Evolutionary conservation across 1,140 invertebrate species (phyloP), one percentile per base, ranked within the genome.

Genomic region (Luehdorfia chinensis): DNA sequence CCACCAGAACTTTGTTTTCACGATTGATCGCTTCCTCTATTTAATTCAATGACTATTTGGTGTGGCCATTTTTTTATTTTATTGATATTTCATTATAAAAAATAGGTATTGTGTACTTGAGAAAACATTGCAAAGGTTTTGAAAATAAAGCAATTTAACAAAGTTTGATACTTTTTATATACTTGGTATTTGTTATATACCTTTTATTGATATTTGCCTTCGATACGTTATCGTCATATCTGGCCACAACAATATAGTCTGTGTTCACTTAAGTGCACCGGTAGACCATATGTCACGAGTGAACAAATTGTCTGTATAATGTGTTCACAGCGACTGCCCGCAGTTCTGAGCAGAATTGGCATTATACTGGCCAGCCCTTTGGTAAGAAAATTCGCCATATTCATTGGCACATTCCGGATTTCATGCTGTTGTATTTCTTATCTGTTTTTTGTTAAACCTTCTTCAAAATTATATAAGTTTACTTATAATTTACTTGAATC

Each of bases 361-460:
- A 93, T 95, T 90, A 94, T 95, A 91, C 93, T 95, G 92, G 93
- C 94, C 91, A 94, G 93, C 91, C 94, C 94, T 88, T 91, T 95
- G 94, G 94, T 95, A 95, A 95, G 94, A 93, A 90, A 62, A 67
- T 79, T 75, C 74, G 81, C 81, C 78, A 73, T 73, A 65, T 65
- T 78, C 79, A 84, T 78, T 78, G 81, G 79, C 79, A 86, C 76
- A 63, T 60, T 76, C 76, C 71, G 44, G 65, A 66, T 41, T 71
- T 50, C 36, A 58, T 32, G 53, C 72, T 78, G 68, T 66, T 75
- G 70, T 79, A 78, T 81, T 84, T 71, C 61, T 69, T 68, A 53
- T 61, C 34, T 21, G 25, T 43, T 55, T 11, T 7, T 45, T n/a
- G 27, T 7, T 15, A n/a, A n/a, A n/a, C 18, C n/a, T 28, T 27